Base-by-base conservation (phyloP, 2,888 invertebrate species). In the Limnephilus marmoratus region DNA sequence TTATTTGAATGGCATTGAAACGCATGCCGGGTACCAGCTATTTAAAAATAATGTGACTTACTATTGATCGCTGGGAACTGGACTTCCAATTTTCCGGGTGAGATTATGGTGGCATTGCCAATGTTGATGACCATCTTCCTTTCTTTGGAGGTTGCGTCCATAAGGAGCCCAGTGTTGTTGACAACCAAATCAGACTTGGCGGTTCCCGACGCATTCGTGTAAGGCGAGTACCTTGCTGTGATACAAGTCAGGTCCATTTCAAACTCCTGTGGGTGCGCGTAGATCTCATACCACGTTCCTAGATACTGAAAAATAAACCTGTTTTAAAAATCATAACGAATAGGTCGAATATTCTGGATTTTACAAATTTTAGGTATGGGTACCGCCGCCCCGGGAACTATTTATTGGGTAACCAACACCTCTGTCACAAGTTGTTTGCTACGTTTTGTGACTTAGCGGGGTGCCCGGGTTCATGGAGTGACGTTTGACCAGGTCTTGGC, bases 221-320 rank as follows among this genome's bases (percentile, higher is more conserved):
- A 31, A 24, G 24, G 24, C 4, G 37, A 37, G 93, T 95, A 95
- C 12, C 94, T 94, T 0, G 95, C 95, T 0, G 95, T 95, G 2
- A 95, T 94, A 93, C 96, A 96, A 3, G 91, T 90, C 18, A 94
- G 94, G 13, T 95, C 95, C 29, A 85, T 94, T 94, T 96, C 95
- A 95, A 95, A 95, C 0, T 91, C 94, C 34, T 95, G 94, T 7
- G 96, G 95, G 94, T 95, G 96, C 68, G 95, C 95, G 92, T 95
- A 94, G 31, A 96, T 94, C 93, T 96, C 95, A 94, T 95, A 96
- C 96, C 96, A 96, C 2, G 94, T 95, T 86, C 95, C 96, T 41
- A 94, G 94, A 93, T 95, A 96, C 96, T 96, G 95, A 93, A 93
- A 94, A n/a, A 90, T 13, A 68, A 34, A 53, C 1, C 15, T 5